Evolutionary conservation across 2,888 invertebrate genomes (phyloP), one percentile per base, ranked within the genome.

Genomic region (Stenurella melanura): DNA sequence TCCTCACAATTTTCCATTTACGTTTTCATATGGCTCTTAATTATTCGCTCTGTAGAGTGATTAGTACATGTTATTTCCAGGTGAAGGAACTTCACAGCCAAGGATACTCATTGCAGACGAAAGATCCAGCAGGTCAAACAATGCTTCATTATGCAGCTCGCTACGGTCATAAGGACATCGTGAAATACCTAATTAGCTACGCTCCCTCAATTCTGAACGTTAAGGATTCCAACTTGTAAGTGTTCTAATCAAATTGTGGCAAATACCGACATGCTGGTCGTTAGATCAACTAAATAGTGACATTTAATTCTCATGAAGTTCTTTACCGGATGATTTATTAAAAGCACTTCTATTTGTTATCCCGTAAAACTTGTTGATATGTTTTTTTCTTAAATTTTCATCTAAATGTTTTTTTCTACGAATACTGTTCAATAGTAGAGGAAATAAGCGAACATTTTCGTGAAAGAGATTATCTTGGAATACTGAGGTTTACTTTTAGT

Each of bases 71-170:
- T 69, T 15, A 71, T 30, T 80, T 83, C 30, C 89, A 96, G 96
- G 90, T 97, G 87, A 95, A 94, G 90, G 95, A 96, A 84, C 91
- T 97, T 73, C 96, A 97, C 90, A 91, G 93, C 80, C 94, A 95
- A 85, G 97, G 97, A 76, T 96, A 93, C 90, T 96, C 96, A 67
- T 90, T 97, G 77, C 91, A 96, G 83, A 95, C 96, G 79, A 95
- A 95, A 87, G 96, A 97, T 89, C 91, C 94, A 72, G 92, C 91
- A 81, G 98, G 98, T 17, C 96, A 97, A 91, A 97, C 97, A 42
- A 95, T 97, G 71, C 92, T 98, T 81, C 98, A 98, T 90, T 93
- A 96, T 84, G 97, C 96, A 50, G 95, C 96, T 73, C 92, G 95
- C 80, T 95, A 95, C 88, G 97, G 97, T 66, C 95, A 97, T 90